Percentiles rank a stretch among this genome's conserved stretches.
These are phyloP conservation scores for Meloidogyne hapla DNA, from an alignment of 1,140 invertebrate genomes.

Conservation along the genomic window DNA sequence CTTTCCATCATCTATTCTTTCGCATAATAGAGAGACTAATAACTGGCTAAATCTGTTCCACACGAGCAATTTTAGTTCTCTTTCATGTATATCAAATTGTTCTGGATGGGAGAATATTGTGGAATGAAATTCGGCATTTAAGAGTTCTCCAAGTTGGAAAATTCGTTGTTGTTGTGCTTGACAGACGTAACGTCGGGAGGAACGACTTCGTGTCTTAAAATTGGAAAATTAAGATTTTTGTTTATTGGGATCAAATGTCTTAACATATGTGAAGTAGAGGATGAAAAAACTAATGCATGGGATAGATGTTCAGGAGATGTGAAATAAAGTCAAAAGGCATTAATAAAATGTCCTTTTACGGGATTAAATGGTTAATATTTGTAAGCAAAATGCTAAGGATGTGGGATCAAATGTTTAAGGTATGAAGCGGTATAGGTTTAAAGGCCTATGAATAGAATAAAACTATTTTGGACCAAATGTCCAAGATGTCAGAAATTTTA, in stretches of 20 bases:
- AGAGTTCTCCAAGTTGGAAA: slow-evolving; percentile 50
- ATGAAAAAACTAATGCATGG: no score
- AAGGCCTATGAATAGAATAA: no score
- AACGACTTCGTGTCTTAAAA: slow-evolving; percentile 17
- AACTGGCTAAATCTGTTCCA: slow-evolving; percentile 60
- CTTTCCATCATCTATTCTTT: slow-evolving; percentile 37
- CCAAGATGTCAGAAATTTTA: no score
- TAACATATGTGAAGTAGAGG: no score
- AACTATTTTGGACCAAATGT: no score
- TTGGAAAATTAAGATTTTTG: not conserved
- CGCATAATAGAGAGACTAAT: slow-evolving; percentile 44
- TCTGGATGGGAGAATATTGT: slow-evolving; percentile 42
- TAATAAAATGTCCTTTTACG: no score
- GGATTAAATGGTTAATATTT: no score
- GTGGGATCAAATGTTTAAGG: no score
- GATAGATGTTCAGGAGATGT: no score
- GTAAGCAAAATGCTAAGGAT: no score
- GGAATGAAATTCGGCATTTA: slow-evolving; percentile 55
- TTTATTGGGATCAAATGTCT: not conserved
- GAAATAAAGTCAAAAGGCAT: no score
- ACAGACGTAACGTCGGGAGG: slow-evolving; percentile 31
- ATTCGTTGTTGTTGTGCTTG: slow-evolving; percentile 12
- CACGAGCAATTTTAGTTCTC: slow-evolving; percentile 54
- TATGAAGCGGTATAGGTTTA: no score
- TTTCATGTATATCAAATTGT: slow-evolving; percentile 56